phyloP scores from a whole-genome alignment of 2,797 vertebrate genomes.

The Dicrostonyx torquatus region DNA sequence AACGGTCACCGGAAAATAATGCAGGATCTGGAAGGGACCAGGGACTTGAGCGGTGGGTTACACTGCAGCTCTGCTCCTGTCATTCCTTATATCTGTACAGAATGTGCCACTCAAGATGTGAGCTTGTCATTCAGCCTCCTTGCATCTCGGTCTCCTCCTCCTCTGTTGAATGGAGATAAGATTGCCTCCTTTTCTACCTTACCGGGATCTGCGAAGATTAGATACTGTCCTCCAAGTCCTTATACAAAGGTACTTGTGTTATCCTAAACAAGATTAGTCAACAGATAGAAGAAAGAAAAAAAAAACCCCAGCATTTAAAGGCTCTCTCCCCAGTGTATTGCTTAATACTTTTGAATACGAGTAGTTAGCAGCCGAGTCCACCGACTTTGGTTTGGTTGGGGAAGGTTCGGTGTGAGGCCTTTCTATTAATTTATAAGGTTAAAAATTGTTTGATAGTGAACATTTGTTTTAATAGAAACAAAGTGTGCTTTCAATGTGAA shows the following conservation, averaged over 20 bases:
- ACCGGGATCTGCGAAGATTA: constrained; percentile 77
- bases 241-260: constrained; percentile 70
- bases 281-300: constrained; percentile 39
- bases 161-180: constrained; percentile 79
- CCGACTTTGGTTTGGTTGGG: constrained; percentile 34
- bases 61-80: background rate
- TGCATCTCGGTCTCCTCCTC: constrained; percentile 75
- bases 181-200: constrained; percentile 74
- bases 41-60: background rate
- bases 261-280: constrained; percentile 74
- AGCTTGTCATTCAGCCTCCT: constrained; percentile 55
- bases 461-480: constrained; percentile 72
- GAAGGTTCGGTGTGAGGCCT: constrained; percentile 67
- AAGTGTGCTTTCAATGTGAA: constrained; percentile 70
- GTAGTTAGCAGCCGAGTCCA: background rate
- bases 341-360: constrained; percentile 40
- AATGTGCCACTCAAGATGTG: constrained; percentile 18
- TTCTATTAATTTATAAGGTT: constrained; percentile 60
- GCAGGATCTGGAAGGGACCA: background rate
- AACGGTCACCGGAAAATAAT: background rate
- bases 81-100: constrained; percentile 16
- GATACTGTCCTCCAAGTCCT: constrained; percentile 75
- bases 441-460: constrained; percentile 53
- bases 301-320: constrained; percentile 36
- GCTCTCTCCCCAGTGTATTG: background rate